Evolutionary conservation across 2,888 invertebrate genomes (phyloP).

Genomic region (Dicycla oo): DNA sequence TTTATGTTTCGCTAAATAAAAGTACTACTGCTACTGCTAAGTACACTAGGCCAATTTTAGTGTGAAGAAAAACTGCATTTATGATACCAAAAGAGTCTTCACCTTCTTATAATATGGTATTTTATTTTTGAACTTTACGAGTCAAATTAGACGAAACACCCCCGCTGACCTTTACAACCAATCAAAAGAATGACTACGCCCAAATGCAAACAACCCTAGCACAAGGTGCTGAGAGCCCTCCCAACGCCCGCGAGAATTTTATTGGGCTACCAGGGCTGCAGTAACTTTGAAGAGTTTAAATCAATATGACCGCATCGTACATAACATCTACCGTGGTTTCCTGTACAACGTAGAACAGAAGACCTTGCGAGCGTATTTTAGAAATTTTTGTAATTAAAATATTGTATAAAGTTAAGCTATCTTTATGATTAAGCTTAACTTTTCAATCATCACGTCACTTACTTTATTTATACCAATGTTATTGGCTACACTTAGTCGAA

Average conservation of each 20-base stretch:
- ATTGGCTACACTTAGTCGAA: background rate
- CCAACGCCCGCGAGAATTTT: constrained; percentile 36
- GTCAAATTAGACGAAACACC: background rate
- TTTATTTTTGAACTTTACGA: background rate
- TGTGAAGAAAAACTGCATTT: background rate
- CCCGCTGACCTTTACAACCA: constrained; percentile 33
- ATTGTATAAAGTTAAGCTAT: background rate
- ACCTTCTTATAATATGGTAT: background rate
- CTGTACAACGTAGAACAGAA: background rate
- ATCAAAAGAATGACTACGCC: constrained; percentile 36
- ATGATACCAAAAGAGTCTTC: background rate
- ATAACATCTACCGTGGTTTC: background rate
- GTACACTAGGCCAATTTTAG: too few relatives aligned
- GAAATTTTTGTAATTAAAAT: background rate
- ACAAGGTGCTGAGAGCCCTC: constrained; percentile 9
- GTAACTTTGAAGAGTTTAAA: background rate
- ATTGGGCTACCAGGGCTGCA: constrained; percentile 28
- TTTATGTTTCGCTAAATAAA: background rate
- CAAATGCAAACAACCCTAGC: constrained; percentile 27
- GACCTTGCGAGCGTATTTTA: background rate
- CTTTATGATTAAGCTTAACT: too few relatives aligned
- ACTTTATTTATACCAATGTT: background rate
- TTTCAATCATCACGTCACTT: background rate
- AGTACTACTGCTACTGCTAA: too few relatives aligned
- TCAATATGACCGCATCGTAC: background rate